Conservation (phyloP, 2,888 invertebrate species). For the Cephus sareptanus region DNA sequence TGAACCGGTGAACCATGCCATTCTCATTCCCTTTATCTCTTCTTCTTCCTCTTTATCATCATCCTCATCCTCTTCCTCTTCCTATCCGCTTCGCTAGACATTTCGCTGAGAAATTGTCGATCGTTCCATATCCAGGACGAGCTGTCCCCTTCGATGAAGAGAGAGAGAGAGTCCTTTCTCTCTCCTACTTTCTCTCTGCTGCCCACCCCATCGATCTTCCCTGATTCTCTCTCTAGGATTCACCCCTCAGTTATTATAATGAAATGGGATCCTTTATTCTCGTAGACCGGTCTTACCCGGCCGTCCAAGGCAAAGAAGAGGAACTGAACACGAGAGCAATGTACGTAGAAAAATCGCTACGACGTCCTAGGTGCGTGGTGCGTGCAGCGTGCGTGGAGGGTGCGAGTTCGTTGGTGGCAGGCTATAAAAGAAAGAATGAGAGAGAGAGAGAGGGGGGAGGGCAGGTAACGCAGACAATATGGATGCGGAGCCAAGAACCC, state of each 20-base stretch:
- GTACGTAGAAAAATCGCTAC: not conserved
- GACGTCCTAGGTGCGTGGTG: not conserved
- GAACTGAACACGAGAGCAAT: not conserved
- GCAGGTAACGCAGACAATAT: not conserved
- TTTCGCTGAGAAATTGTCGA: not conserved
- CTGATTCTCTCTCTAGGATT: not conserved
- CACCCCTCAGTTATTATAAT: not conserved
- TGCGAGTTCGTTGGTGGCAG: not conserved
- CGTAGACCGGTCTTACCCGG: not conserved
- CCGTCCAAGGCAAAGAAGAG: not conserved
- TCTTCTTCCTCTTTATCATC: conserved; percentile 5
- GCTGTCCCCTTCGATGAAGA: not conserved
- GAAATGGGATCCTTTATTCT: not conserved
- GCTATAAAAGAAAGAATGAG: not conserved
- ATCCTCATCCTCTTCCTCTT: conserved; percentile 5
- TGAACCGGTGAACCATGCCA: not conserved
- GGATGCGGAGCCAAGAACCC: not conserved
- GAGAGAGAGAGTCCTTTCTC: not conserved
- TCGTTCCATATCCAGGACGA: not conserved
- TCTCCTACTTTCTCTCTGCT: not conserved
- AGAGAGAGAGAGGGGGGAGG: not conserved
- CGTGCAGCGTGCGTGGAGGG: not conserved
- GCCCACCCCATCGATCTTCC: not conserved
- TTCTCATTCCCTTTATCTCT: conserved; percentile 5
- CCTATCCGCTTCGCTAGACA: not conserved